Percentiles rank a stretch among this genome's conserved stretches.
Evolutionary conservation across 1,140 invertebrate species (phyloP).

Genomic region (Pygmarrhopalites habei): DNA sequence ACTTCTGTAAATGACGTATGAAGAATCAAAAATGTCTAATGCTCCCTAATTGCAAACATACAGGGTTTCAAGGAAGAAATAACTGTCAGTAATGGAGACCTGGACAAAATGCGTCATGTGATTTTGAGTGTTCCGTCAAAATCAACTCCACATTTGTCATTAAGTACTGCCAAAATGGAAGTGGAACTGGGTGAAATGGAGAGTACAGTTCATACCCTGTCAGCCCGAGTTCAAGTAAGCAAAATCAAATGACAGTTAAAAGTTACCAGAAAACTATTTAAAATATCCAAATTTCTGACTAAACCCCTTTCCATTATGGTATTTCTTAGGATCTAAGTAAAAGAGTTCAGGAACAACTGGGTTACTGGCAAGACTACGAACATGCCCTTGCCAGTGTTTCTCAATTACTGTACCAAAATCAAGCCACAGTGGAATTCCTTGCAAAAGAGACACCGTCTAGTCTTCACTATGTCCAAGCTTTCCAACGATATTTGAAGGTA

Average conservation of each 20-base stretch:
- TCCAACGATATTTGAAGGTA: constrained; percentile 35
- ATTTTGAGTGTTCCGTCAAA: constrained; percentile 27
- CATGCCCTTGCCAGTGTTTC: constrained; percentile 24
- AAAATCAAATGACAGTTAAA: background rate
- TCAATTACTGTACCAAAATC: constrained; percentile 21
- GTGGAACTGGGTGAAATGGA: constrained; percentile 37
- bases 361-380: constrained; percentile 36
- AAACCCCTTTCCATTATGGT: background rate
- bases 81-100: constrained; percentile 21
- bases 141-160: constrained; percentile 25
- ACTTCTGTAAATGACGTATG: background rate
- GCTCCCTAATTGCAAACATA: too few species aligned
- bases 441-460: constrained; percentile 22
- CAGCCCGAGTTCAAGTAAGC: constrained; percentile 34
- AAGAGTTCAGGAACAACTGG: constrained; percentile 34
- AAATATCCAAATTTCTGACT: background rate
- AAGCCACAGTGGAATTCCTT: constrained; percentile 31
- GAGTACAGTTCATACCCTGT: constrained; percentile 35
- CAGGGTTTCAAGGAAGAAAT: constrained; percentile 37
- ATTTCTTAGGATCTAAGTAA: constrained; percentile 29
- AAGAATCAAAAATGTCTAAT: background rate
- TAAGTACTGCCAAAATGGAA: constrained; percentile 32
- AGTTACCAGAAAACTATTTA: background rate
- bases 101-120: constrained; percentile 31
- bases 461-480: constrained; percentile 16